Evolutionary conservation across 2,888 invertebrate species (phyloP), one percentile per base, ranked within the genome.

Genomic region (Julus scandinavius): DNA sequence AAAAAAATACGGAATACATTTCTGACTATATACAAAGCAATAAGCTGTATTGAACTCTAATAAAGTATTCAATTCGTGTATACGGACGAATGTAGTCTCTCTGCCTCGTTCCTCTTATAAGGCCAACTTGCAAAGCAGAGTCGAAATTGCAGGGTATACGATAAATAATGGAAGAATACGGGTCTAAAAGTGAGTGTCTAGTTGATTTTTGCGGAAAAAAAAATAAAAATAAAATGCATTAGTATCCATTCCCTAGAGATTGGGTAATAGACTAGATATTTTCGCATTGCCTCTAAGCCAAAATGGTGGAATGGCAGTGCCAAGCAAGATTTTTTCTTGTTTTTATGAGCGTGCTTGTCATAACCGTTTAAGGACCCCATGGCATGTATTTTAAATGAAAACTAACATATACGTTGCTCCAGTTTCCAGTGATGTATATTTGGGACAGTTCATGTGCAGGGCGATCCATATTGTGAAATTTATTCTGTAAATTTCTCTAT

Each of bases 31-130:
- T 63, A 20, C 63, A 17, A 63, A 63, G 63, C 63, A 63, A 63
- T 63, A 63, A 63, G 63, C 63, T 63, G 63, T 63, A 63, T 63
- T 63, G 63, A 63, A 63, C 63, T 63, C 63, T 63, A 63, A 63
- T 63, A 63, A 63, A 63, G 63, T 63, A 63, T 63, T 63, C 63
- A 63, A 63, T 63, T 63, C 63, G 63, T 63, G 63, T n/a, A n/a
- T 63, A 63, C n/a, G 63, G 63, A 63, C 63, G 63, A 63, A 54
- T 54, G 17, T n/a, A 6, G 20, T 63, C 5, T n/a, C n/a, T 63
- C n/a, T n/a, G 63, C 63, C 54, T 54, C 11, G 54, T 54, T 54
- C 54, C 54, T n/a, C 17, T n/a, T 63, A 17, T 63, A 63, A 63
- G n/a, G n/a, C n/a, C 63, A 63, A 54, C 13, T 54, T 54, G 54